phyloP scores from a whole-genome alignment of 1,140 invertebrate species.

The Drosophila parabipectinata region DNA sequence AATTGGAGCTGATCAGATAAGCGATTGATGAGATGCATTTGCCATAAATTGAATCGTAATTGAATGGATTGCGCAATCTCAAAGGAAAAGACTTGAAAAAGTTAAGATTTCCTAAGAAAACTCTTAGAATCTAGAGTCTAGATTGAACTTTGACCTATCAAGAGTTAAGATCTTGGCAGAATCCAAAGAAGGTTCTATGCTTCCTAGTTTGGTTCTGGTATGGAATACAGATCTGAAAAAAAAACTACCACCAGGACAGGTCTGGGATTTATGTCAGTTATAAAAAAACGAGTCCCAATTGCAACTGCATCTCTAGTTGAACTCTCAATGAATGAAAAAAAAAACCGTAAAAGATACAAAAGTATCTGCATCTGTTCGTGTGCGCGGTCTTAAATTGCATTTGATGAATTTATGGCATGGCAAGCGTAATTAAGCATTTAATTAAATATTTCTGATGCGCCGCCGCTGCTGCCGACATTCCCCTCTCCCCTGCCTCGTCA shows the following conservation, averaged over 20 bases:
- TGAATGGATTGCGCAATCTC: constrained; percentile 41
- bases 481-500: constrained; percentile 4
- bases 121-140: neutral
- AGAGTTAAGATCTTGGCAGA: neutral
- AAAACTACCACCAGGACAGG: constrained; percentile 30
- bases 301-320: constrained; percentile 47
- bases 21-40: constrained; percentile 43
- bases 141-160: neutral
- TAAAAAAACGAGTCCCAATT: neutral
- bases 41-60: constrained; percentile 39
- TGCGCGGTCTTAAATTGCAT: constrained; percentile 76
- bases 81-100: neutral
- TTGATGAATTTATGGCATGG: constrained; percentile 84
- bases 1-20: constrained; percentile 46
- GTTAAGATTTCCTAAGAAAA: neutral
- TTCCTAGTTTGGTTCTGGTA: neutral
- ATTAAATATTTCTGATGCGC: constrained; percentile 81
- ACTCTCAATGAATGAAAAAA: constrained; percentile 57
- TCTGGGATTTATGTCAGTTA: constrained; percentile 44
- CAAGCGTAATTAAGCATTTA: constrained; percentile 84
- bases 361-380: constrained; percentile 47
- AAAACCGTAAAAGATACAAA: constrained; percentile 21
- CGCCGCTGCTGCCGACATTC: constrained; percentile 36
- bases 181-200: constrained; percentile 3
- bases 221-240: constrained; percentile 41